phyloP scores from a whole-genome alignment of 2,113 vertebrate species.

The Galemys pyrenaicus region DNA sequence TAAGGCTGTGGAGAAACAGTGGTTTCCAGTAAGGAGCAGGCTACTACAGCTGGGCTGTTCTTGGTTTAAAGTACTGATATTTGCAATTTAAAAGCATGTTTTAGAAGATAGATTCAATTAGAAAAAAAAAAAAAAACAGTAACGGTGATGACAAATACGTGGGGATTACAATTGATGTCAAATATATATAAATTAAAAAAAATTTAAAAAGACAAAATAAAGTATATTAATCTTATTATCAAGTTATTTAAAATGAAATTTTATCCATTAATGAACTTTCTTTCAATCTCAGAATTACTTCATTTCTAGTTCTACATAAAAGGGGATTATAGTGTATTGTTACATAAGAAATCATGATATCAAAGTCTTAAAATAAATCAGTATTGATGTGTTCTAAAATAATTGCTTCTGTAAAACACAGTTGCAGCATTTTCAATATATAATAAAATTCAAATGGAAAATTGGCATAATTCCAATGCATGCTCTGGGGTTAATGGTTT shows the following conservation, averaged over 20 bases:
- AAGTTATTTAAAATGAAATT: too few relatives aligned
- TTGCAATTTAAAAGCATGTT: neutral
- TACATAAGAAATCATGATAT: constrained; percentile 15
- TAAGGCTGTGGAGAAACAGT: neutral
- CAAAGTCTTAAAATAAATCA: constrained; percentile 50
- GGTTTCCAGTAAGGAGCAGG: neutral
- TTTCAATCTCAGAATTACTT: neutral
- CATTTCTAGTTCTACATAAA: neutral
- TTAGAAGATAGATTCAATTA: neutral
- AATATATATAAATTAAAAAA: too few relatives aligned
- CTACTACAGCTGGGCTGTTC: neutral
- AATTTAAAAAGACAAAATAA: too few relatives aligned
- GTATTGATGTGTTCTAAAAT: constrained; percentile 39
- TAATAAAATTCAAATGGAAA: constrained; percentile 43
- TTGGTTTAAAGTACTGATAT: neutral
- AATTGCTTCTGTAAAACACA: constrained; percentile 56
- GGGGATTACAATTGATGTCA: too few relatives aligned
- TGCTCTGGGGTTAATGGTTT: constrained; percentile 1
- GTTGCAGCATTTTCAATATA: neutral
- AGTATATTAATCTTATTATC: neutral
- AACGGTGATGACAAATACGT: neutral
- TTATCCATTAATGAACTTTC: too few relatives aligned
- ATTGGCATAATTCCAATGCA: neutral
- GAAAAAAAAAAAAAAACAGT: constrained; percentile 7
- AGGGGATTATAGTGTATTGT: constrained; percentile 32